phyloP scores from a whole-genome alignment of 2,888 invertebrate genomes.

The Diaprepes abbreviatus region DNA sequence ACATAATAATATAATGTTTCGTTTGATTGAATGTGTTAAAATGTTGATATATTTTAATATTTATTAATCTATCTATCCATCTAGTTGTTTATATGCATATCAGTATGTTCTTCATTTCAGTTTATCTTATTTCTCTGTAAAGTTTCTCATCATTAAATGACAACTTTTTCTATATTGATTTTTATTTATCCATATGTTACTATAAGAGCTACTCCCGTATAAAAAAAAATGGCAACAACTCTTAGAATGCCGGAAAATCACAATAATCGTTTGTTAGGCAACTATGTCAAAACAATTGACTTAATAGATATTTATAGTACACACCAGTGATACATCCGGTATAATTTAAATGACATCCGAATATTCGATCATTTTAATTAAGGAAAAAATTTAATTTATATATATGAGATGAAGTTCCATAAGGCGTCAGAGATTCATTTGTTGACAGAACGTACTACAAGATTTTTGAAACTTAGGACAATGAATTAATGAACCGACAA shows the following conservation, averaged over 20 bases:
- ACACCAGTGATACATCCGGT: neutral
- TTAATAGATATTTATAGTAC: slow-evolving; percentile 4
- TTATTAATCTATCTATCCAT: neutral
- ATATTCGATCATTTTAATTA: no score
- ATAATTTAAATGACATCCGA: neutral
- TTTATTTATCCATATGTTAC: neutral
- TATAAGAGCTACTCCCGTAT: neutral
- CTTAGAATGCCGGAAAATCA: neutral
- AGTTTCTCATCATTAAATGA: slow-evolving; percentile 1
- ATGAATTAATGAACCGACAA: no score
- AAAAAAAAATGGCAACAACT: neutral
- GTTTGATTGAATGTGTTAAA: slow-evolving; percentile 8
- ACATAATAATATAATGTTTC: neutral
- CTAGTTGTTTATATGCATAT: slow-evolving; percentile 5
- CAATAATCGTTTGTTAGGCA: neutral
- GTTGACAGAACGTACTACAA: no score
- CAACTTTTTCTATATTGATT: neutral
- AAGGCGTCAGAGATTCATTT: no score
- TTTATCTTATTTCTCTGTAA: slow-evolving; percentile 7
- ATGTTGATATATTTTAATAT: neutral
- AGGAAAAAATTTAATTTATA: no score
- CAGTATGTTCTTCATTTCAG: slow-evolving; percentile 5
- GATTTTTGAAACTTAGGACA: no score
- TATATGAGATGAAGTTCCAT: no score
- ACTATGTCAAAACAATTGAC: slow-evolving; percentile 2